Evolutionary conservation across 2,888 invertebrate species (phyloP).

Genomic region (Campoletis raptor): DNA sequence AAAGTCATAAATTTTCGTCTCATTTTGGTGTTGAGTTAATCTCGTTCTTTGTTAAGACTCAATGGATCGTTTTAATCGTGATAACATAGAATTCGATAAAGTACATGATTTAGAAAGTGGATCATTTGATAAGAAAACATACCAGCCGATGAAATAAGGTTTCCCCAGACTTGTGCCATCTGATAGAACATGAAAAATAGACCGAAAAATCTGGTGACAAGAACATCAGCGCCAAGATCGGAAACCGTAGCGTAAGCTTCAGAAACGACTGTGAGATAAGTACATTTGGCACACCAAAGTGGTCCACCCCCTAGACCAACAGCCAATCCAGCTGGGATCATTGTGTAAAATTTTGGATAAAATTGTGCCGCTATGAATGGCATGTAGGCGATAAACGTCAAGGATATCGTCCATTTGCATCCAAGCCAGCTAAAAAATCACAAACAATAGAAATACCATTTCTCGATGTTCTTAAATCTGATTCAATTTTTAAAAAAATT

Average conservation of each 20-base stretch:
- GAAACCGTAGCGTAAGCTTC: slow-evolving; percentile 92
- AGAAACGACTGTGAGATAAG: slow-evolving; percentile 94
- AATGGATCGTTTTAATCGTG: neutral
- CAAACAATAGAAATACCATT: neutral
- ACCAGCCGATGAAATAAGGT: slow-evolving; percentile 95
- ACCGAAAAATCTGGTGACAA: slow-evolving; percentile 96
- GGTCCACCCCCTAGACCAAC: slow-evolving; percentile 96
- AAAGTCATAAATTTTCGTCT: neutral
- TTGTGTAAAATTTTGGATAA: slow-evolving; percentile 93
- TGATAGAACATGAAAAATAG: slow-evolving; percentile 98
- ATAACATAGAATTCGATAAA: neutral
- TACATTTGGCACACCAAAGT: slow-evolving; percentile 98
- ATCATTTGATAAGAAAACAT: slow-evolving; percentile 76
- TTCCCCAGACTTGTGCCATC: slow-evolving; percentile 98
- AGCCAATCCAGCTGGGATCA: slow-evolving; percentile 93
- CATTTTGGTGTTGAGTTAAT: neutral
- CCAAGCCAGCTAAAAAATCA: slow-evolving; percentile 90
- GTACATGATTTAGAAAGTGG: neutral
- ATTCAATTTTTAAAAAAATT: neutral
- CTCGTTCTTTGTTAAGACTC: neutral
- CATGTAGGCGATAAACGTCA: slow-evolving; percentile 95
- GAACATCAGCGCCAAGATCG: slow-evolving; percentile 89
- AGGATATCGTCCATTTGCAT: slow-evolving; percentile 95
- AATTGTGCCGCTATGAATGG: slow-evolving; percentile 97
- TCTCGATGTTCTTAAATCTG: too few relatives aligned